Evolutionary conservation across 2,888 invertebrate genomes (phyloP).

Genomic region (Polymixis flavicincta): DNA sequence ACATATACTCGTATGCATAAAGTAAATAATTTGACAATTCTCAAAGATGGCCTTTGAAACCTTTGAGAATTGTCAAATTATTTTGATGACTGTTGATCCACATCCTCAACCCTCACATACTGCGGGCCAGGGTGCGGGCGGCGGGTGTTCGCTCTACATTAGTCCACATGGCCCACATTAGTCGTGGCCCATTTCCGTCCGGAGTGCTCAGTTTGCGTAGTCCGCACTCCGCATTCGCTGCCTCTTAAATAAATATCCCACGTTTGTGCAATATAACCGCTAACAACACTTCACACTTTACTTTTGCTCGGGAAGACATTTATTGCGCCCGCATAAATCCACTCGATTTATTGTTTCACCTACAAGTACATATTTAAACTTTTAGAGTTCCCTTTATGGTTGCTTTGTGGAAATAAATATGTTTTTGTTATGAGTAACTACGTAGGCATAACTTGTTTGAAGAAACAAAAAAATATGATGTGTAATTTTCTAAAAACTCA

Average conservation of each 20-base stretch:
- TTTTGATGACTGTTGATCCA: neutral
- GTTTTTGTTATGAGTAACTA: constrained; percentile 46
- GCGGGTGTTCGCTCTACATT: constrained; percentile 62
- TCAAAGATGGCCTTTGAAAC: neutral
- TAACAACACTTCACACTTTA: constrained; percentile 89
- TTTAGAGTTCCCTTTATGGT: constrained; percentile 62
- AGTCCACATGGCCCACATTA: constrained; percentile 75
- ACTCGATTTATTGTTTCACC: constrained; percentile 79
- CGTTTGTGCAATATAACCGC: constrained; percentile 86
- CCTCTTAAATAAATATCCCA: constrained; percentile 89
- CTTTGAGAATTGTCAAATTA: too few relatives aligned
- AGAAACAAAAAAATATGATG: neutral
- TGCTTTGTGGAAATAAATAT: constrained; percentile 61
- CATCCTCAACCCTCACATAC: constrained; percentile 35
- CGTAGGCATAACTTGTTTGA: constrained; percentile 1
- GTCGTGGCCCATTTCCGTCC: constrained; percentile 86
- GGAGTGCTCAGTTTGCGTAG: constrained; percentile 85
- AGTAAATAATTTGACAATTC: neutral
- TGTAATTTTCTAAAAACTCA: neutral
- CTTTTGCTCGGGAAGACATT: constrained; percentile 77
- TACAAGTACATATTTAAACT: constrained; percentile 67
- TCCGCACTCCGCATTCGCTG: constrained; percentile 73
- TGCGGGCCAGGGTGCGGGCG: constrained; percentile 48
- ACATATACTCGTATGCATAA: neutral
- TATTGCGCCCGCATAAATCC: constrained; percentile 84